phyloP scores from a whole-genome alignment of 2,888 invertebrate species.

The Cheilosia grossa region DNA sequence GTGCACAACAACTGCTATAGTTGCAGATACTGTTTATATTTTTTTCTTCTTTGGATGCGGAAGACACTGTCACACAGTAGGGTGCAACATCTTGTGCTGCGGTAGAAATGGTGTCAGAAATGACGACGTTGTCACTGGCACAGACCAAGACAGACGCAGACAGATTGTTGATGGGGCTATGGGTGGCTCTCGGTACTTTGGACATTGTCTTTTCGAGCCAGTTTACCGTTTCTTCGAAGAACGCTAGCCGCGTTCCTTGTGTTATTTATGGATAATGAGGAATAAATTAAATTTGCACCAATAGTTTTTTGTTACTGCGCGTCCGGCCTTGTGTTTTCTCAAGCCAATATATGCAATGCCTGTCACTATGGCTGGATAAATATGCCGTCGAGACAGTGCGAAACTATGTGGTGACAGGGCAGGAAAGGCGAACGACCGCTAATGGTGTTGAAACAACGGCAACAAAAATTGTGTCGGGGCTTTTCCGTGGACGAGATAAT shows the following conservation, averaged over 20 bases:
- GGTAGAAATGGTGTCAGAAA: slow-evolving; percentile 59
- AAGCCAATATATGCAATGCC: not conserved
- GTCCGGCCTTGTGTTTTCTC: slow-evolving; percentile 12
- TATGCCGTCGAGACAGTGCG: slow-evolving; percentile 1
- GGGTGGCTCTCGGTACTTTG: not conserved
- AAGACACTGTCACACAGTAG: slow-evolving; percentile 53
- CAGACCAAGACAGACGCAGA: not conserved
- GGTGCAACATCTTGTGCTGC: slow-evolving; percentile 52
- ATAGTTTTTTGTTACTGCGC: slow-evolving; percentile 23
- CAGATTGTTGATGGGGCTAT: slow-evolving; percentile 22
- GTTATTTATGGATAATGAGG: slow-evolving; percentile 45
- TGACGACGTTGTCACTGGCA: not conserved
- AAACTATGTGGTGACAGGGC: slow-evolving; percentile 40
- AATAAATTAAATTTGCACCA: slow-evolving; percentile 52
- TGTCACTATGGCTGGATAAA: slow-evolving; percentile 22
- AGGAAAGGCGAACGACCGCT: slow-evolving; percentile 27
- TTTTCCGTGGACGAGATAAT: slow-evolving; percentile 18
- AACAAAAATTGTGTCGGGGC: slow-evolving; percentile 16
- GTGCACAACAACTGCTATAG: slow-evolving; percentile 27
- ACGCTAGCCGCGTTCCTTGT: slow-evolving; percentile 12
- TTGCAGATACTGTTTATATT: slow-evolving; percentile 24
- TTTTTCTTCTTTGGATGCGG: slow-evolving; percentile 8
- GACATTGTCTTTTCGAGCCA: slow-evolving; percentile 8
- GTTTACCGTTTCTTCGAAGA: not conserved
- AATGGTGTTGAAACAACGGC: slow-evolving; percentile 17